Base-by-base conservation (phyloP, 2,888 invertebrate species). In the Spisula solida region DNA sequence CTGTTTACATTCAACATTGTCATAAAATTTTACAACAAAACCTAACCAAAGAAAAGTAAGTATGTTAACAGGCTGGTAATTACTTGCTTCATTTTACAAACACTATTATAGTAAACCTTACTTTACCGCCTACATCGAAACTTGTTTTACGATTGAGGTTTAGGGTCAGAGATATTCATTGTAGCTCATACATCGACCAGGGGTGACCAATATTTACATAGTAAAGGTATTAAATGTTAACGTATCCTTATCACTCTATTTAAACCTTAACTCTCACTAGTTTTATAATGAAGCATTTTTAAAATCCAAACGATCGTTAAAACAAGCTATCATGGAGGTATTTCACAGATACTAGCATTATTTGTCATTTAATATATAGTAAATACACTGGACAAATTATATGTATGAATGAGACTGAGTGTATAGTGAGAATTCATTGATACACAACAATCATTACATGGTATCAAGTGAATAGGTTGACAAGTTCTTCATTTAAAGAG, bases 181-280 rank as follows among this genome's bases (percentile, higher is more conserved):
- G 41, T 25, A 48, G 48, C n/a, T n/a, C n/a, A 20, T 80, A 80
- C 47, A 25, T 0, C 48, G 18, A 14, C 75, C 16, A 48, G 85
- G 85, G 79, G 29, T 85, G 66, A 75, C 81, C 81, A 47, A 81
- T 85, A 81, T 88, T 85, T 34, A 82, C 85, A 55, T 75, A 85
- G 88, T 85, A 78, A 82, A 85, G 18, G 51, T 60, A 83, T 80
- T 66, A 83, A 82, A 81, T 55, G 84, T 51, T 70, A 83, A 83
- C 78, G 31, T 55, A 80, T 31, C 82, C 55, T 81, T 81, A 81
- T 81, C 86, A 51, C 18, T 18, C 75, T 82, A 34, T 83, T 75
- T 51, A 78, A 75, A 75, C 75, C 16, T 29, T 12, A 29, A 70
- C 70, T 29, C 25, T 70, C 75, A 75, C 29, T 75, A 31, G 75